These are phyloP conservation scores for Noctua janthe DNA, from an alignment of 2,888 invertebrate species.

Conservation along the genomic window DNA sequence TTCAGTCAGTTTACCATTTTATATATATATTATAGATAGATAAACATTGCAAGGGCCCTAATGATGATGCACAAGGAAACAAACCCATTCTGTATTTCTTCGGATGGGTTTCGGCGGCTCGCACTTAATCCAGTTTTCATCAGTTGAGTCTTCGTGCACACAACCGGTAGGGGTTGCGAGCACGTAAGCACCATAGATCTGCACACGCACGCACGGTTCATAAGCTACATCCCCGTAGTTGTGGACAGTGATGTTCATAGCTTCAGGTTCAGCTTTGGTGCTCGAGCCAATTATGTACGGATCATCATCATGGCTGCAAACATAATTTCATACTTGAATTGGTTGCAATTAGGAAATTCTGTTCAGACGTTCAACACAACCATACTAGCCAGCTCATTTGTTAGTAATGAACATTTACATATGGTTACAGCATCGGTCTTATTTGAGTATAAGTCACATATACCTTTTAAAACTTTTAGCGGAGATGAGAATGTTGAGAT, in stretches of 20 bases:
- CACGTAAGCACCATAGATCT: slow-evolving; percentile 62
- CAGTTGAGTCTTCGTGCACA: neutral
- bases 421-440: neutral
- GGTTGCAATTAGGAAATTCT: neutral
- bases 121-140: slow-evolving; percentile 32
- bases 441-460: neutral
- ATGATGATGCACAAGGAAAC: neutral
- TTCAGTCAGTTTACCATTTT: no score
- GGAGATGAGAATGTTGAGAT: no score
- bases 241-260: slow-evolving; percentile 59
- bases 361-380: neutral
- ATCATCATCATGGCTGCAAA: neutral
- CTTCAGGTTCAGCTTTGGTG: slow-evolving; percentile 60
- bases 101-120: slow-evolving; percentile 30
- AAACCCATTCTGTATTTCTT: slow-evolving; percentile 14
- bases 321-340: neutral
- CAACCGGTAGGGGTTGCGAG: slow-evolving; percentile 22
- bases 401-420: neutral
- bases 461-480: no score
- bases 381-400: neutral
- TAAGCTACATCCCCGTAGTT: slow-evolving; percentile 80
- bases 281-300: slow-evolving; percentile 74
- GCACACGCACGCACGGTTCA: slow-evolving; percentile 71
- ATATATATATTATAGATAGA: no score
- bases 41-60: neutral